phyloP scores from a whole-genome alignment of 2,888 invertebrate genomes.

The Leucozona laternaria region DNA sequence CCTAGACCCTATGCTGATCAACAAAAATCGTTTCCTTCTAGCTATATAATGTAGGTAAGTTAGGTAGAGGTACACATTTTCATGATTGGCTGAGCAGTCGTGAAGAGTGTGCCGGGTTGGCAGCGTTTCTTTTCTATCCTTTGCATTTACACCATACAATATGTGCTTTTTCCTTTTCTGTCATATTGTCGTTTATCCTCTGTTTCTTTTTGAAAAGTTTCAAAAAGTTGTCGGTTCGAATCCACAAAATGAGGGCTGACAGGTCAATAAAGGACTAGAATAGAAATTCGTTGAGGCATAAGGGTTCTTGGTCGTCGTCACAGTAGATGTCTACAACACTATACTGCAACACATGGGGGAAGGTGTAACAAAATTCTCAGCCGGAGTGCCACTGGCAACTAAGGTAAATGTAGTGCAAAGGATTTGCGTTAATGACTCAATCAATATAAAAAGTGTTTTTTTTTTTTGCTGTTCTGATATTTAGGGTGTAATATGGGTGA shows the following conservation, averaged over 20 bases:
- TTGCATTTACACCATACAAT: background rate
- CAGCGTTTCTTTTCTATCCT: background rate
- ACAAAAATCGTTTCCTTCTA: background rate
- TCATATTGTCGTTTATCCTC: conserved; percentile 3
- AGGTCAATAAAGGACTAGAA: conserved; percentile 60
- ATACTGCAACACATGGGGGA: conserved; percentile 5
- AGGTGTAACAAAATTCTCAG: conserved; percentile 18
- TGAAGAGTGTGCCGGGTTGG: background rate
- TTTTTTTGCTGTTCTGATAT: conserved; percentile 26
- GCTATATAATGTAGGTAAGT: background rate
- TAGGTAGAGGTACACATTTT: conserved; percentile 2
- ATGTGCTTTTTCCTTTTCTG: conserved; percentile 21
- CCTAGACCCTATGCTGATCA: conserved; percentile 17
- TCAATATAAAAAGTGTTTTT: conserved; percentile 72
- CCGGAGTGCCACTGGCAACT: conserved; percentile 52
- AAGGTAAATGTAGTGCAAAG: conserved; percentile 75
- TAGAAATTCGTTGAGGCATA: conserved; percentile 46
- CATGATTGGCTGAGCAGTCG: conserved; percentile 13
- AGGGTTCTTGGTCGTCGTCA: conserved; percentile 39
- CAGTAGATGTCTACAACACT: conserved; percentile 55
- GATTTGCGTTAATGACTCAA: conserved; percentile 75
- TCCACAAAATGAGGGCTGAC: conserved; percentile 61
- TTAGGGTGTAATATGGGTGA: conserved; percentile 57
- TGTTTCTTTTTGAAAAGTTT: conserved; percentile 39
- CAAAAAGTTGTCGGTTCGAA: conserved; percentile 49